Percentiles rank a stretch among this genome's conserved stretches.
These are phyloP conservation scores for Mamestra brassicae DNA, from an alignment of 2,888 invertebrate species.

Conservation along the genomic window DNA sequence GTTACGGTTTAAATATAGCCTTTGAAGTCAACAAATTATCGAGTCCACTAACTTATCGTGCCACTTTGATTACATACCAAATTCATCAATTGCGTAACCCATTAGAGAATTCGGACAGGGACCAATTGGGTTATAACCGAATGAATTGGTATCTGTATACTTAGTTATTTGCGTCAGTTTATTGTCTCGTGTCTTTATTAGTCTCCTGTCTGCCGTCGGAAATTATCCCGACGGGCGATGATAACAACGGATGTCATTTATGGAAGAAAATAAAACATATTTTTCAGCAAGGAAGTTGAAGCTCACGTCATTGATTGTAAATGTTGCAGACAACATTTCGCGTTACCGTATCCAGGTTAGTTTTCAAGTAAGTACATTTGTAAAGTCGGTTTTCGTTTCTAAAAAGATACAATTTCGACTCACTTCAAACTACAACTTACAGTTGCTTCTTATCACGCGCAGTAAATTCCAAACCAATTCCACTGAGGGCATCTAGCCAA, in stretches of 20 bases:
- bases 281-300: slow-evolving; percentile 4
- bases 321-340: background rate
- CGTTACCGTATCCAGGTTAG: background rate
- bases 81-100: slow-evolving; percentile 29
- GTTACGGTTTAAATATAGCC: slow-evolving; percentile 10
- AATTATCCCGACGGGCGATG: slow-evolving; percentile 32
- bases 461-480: slow-evolving; percentile 37
- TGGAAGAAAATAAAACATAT: slow-evolving; percentile 21
- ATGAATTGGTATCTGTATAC: slow-evolving; percentile 34
- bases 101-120: slow-evolving; percentile 38
- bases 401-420: slow-evolving; percentile 17
- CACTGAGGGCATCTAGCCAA: slow-evolving; percentile 23
- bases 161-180: slow-evolving; percentile 47
- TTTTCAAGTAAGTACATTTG: background rate
- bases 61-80: slow-evolving; percentile 29
- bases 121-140: slow-evolving; percentile 46
- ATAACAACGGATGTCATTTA: slow-evolving; percentile 40
- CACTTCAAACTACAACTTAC: slow-evolving; percentile 9
- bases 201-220: slow-evolving; percentile 31
- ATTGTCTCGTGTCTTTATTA: slow-evolving; percentile 49
- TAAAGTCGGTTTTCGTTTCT: slow-evolving; percentile 3
- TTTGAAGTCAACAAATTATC: slow-evolving; percentile 28
- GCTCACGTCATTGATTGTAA: background rate
- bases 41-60: slow-evolving; percentile 5
- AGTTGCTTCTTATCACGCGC: slow-evolving; percentile 28